Base-by-base conservation (phyloP, 2,888 invertebrate genomes). In the Napeogenes inachia region DNA sequence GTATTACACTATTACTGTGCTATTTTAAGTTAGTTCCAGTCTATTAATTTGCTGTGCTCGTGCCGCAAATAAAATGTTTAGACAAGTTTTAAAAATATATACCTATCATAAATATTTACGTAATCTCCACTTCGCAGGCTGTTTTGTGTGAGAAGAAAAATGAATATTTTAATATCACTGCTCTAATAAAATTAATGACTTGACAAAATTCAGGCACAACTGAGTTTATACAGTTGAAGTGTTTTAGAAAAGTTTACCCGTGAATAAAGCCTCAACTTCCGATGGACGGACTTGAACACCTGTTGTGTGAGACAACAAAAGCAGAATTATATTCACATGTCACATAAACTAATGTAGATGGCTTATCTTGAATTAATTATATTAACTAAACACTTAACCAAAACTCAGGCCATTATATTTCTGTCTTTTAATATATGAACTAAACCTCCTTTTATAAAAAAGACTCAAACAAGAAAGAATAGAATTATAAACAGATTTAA, bases 221-320 rank as follows among this genome's bases (percentile, higher is more conserved):
- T 68, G 78, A 74, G 76, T 78, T 80, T 80, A 86, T 85, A 80
- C 80, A 80, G 78, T 81, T 77, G 80, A 82, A 87, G 85, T 85
- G 82, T 81, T 75, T 77, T 77, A 78, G 81, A 81, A 80, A 84
- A 85, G 80, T 82, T 81, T 75, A 70, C 70, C 70, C 74, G 77
- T 70, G 75, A 78, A 83, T 82, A 84, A 85, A 81, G 80, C 81
- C 78, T 72, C 79, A 80, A 81, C 75, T 81, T 75, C 62, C 62
- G 65, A 65, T 67, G 68, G 66, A 54, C 33, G 58, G 45, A 55
- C 47, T 45, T 55, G 63, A 45, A 59, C 61, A 63, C 63, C 56
- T 63, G 63, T 61, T 63, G 59, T 66, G 66, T 63, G 8, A 30
- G 8, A 50, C 50, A 50, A 47, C 50, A 50, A 30, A 21, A n/a